Evolutionary conservation across 2,888 invertebrate genomes (phyloP).

Genomic region (Argyresthia goedartella): DNA sequence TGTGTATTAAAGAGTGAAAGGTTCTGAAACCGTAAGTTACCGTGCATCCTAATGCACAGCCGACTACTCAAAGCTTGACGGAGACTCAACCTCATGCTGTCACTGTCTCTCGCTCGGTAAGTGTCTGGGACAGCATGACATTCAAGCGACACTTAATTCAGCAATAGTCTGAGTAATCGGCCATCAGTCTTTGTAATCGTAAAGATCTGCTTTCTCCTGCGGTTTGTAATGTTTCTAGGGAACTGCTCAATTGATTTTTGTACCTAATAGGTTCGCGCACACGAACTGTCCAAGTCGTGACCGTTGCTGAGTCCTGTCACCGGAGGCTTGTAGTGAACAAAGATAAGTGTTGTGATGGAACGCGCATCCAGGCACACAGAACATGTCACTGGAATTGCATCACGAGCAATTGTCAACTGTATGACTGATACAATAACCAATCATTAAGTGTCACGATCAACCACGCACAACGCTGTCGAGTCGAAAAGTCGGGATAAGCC

Average conservation of each 20-base stretch:
- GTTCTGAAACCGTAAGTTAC: background rate
- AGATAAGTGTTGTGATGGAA: too few relatives aligned
- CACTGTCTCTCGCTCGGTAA: background rate
- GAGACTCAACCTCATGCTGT: background rate
- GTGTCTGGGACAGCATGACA: too few relatives aligned
- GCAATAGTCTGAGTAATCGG: background rate
- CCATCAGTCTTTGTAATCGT: slow-evolving; percentile 5
- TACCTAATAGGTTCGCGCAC: slow-evolving; percentile 29
- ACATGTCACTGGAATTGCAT: too few relatives aligned
- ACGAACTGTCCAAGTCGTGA: slow-evolving; percentile 23
- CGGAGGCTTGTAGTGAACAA: slow-evolving; percentile 13
- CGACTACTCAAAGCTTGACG: background rate
- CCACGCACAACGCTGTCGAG: background rate
- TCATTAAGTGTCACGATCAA: background rate
- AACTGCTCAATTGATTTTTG: slow-evolving; percentile 37
- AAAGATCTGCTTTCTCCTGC: slow-evolving; percentile 17
- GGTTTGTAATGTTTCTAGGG: slow-evolving; percentile 15
- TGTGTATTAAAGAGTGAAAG: background rate
- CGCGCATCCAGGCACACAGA: too few relatives aligned
- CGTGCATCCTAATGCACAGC: background rate
- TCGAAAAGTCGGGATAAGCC: too few relatives aligned
- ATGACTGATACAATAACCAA: too few relatives aligned
- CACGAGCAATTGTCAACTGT: too few relatives aligned
- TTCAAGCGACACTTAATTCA: background rate
- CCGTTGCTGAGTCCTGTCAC: slow-evolving; percentile 22